phyloP scores from a whole-genome alignment of 2,888 invertebrate species.

The Aphrophora alni region DNA sequence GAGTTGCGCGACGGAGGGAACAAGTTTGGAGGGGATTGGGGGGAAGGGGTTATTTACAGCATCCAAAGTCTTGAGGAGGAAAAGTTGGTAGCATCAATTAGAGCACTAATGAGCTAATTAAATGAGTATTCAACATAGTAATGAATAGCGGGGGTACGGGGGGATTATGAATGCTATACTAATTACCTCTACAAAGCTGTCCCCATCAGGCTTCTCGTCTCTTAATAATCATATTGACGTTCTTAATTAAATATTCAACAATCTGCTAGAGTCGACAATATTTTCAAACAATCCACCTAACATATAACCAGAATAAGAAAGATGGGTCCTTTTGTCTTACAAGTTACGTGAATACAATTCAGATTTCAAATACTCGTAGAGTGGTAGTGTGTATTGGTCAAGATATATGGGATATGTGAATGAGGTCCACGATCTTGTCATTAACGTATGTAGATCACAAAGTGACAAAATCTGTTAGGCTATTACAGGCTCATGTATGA shows the following conservation, averaged over 20 bases:
- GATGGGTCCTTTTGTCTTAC: too few species aligned
- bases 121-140: conserved; percentile 30
- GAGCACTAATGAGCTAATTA: conserved; percentile 38
- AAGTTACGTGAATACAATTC: too few species aligned
- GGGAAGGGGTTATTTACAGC: conserved; percentile 30
- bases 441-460: too few species aligned
- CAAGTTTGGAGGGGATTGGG: neutral
- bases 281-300: neutral
- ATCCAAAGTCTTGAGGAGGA: conserved; percentile 18
- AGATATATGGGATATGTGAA: too few species aligned
- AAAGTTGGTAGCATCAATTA: conserved; percentile 34
- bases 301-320: too few species aligned
- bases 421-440: too few species aligned
- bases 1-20: too few species aligned
- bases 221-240: conserved; percentile 1
- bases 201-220: neutral
- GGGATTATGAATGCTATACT: neutral
- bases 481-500: too few species aligned
- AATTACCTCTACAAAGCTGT: conserved; percentile 1
- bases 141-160: neutral
- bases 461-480: too few species aligned
- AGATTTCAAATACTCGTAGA: too few species aligned
- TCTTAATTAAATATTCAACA: conserved; percentile 9
- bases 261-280: neutral
- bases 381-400: too few species aligned